A percentile compares a stretch with the other conserved stretches of the same genome.
Evolutionary conservation across 2,113 vertebrate genomes (phyloP).

Genomic region (Leucopternis melanops): DNA sequence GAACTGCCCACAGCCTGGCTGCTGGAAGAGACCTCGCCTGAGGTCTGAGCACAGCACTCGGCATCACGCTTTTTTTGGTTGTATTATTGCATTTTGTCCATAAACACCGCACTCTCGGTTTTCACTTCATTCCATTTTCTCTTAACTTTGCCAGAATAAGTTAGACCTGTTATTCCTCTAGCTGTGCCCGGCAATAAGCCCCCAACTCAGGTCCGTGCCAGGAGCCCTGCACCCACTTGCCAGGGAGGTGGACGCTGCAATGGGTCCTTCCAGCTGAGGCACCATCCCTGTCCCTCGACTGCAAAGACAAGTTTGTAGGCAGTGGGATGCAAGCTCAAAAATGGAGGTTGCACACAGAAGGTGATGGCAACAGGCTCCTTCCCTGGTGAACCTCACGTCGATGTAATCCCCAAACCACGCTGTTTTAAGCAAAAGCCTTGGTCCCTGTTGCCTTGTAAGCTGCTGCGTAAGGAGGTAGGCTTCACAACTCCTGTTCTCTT

Average conservation of each 20-base stretch:
- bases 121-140: neutral
- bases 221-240: neutral
- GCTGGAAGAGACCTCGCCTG: neutral
- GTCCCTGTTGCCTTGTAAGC: neutral
- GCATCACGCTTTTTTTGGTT: neutral
- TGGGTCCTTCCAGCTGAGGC: neutral
- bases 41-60: neutral
- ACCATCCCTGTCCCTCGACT: neutral
- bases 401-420: neutral
- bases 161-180: neutral
- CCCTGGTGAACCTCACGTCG: accelerated
- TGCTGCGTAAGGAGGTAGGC: neutral
- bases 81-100: neutral
- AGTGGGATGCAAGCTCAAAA: neutral
- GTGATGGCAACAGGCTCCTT: neutral
- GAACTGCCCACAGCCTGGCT: neutral
- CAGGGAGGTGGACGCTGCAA: accelerated
- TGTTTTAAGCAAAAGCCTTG: neutral
- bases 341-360: accelerated
- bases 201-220: neutral
- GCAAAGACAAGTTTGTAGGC: neutral
- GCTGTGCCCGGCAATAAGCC: neutral
- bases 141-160: neutral
- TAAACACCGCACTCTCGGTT: neutral
- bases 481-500: neutral